These are phyloP conservation scores for Pteruthius melanotis DNA, from an alignment of 2,113 vertebrate genomes.

Conservation along the genomic window DNA sequence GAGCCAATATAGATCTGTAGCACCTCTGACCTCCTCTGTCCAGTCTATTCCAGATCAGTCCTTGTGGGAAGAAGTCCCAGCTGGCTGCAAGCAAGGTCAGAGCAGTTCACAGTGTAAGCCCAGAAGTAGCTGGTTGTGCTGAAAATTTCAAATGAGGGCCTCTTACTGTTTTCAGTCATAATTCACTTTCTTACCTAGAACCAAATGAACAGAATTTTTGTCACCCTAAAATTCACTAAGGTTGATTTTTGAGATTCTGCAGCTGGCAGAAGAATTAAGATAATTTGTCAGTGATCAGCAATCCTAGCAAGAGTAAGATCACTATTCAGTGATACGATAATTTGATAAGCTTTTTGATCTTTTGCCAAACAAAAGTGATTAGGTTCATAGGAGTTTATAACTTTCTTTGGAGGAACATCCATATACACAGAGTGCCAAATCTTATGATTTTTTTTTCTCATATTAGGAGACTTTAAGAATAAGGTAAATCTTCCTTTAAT, in stretches of 20 bases:
- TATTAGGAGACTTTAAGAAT: not conserved
- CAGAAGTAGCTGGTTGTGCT: not conserved
- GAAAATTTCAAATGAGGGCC: not conserved
- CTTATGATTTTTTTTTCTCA: not conserved
- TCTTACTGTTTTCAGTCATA: not conserved
- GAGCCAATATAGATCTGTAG: not conserved
- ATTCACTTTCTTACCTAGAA: not conserved
- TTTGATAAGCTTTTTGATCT: not conserved
- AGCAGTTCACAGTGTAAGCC: not conserved
- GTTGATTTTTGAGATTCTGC: not conserved
- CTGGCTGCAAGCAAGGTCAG: not conserved
- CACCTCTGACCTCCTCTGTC: not conserved
- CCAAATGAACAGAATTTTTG: not conserved
- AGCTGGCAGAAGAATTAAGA: not conserved
- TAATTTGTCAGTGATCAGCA: not conserved
- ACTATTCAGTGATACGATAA: not conserved
- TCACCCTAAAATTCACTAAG: not conserved
- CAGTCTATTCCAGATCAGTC: not conserved
- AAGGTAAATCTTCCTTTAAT: not conserved
- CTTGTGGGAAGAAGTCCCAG: not conserved
- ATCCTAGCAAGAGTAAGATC: not conserved
- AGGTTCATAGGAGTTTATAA: not conserved
- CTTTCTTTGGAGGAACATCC: not conserved
- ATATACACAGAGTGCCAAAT: not conserved
- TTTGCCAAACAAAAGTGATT: not conserved